Evolutionary conservation across 2,888 invertebrate species (phyloP).

Genomic region (Hirudinaria manillensis): DNA sequence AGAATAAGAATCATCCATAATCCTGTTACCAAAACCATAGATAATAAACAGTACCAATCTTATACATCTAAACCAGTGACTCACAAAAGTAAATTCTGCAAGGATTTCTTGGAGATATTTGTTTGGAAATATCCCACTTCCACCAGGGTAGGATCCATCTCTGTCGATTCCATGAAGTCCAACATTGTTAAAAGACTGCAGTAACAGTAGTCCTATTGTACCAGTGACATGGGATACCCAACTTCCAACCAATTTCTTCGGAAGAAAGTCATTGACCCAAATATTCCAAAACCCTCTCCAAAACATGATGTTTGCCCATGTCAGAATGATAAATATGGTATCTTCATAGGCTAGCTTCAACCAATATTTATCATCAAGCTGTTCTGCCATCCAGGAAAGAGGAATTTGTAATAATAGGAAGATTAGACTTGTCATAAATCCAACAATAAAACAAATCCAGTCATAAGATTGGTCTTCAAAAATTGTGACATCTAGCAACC

Average conservation of each 20-base stretch:
- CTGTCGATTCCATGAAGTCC: conserved; percentile 40
- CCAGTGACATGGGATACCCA: conserved; percentile 40
- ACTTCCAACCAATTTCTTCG: conserved; percentile 37
- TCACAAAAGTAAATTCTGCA: conserved; percentile 3
- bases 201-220: conserved; percentile 35
- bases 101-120: conserved; percentile 35
- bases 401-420: conserved; percentile 33
- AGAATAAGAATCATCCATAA: too few species aligned
- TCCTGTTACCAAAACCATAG: too few species aligned
- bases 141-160: conserved; percentile 38
- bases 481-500: conserved; percentile 37
- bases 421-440: conserved; percentile 32
- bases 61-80: neutral
- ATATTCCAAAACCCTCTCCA: conserved; percentile 42
- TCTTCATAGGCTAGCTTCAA: conserved; percentile 39
- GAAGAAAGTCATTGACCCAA: conserved; percentile 37
- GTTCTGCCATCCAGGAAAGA: conserved; percentile 26
- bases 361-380: conserved; percentile 28
- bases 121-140: conserved; percentile 39
- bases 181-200: conserved; percentile 40
- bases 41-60: too few species aligned
- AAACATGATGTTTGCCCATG: conserved; percentile 39
- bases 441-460: conserved; percentile 35
- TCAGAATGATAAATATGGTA: conserved; percentile 35
- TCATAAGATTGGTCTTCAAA: conserved; percentile 37